Evolutionary conservation across 2,113 vertebrate species (phyloP).

Genomic region (Daboia siamensis): DNA sequence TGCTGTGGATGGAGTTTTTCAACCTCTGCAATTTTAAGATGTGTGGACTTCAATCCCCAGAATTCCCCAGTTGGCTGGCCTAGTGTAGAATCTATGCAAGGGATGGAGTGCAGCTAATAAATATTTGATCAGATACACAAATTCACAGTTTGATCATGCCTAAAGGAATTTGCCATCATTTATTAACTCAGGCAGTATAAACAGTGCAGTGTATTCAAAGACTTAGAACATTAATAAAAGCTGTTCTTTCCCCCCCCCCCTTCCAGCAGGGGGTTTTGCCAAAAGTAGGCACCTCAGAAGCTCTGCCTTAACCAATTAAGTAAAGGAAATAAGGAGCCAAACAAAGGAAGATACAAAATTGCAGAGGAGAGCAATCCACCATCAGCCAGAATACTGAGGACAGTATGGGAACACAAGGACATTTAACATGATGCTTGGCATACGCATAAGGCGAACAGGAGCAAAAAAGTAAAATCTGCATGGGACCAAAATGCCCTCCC

Average conservation of each 20-base stretch:
- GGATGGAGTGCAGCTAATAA: conserved; percentile 70
- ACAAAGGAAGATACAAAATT: background rate
- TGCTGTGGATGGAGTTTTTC: conserved; percentile 16
- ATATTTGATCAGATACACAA: conserved; percentile 75
- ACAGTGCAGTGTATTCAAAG: conserved; percentile 32
- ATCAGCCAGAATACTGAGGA: background rate
- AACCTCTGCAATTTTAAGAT: background rate
- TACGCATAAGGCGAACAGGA: background rate
- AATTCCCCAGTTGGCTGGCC: background rate
- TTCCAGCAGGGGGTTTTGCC: conserved; percentile 18
- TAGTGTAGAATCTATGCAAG: conserved; percentile 46
- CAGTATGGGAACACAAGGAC: background rate
- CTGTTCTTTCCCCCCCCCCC: background rate
- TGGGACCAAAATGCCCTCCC: too few species aligned
- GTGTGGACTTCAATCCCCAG: background rate
- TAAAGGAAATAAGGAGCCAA: background rate
- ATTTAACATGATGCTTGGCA: background rate
- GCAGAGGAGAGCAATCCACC: background rate
- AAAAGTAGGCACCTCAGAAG: conserved; percentile 13
- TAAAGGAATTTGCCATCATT: conserved; percentile 66
- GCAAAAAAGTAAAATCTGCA: background rate
- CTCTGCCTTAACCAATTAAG: conserved; percentile 6
- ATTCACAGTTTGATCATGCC: conserved; percentile 74
- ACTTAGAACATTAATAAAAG: conserved; percentile 30
- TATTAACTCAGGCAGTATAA: conserved; percentile 60